Conservation (phyloP, 2,888 invertebrate species). For the Tetanocera ferruginea region DNA sequence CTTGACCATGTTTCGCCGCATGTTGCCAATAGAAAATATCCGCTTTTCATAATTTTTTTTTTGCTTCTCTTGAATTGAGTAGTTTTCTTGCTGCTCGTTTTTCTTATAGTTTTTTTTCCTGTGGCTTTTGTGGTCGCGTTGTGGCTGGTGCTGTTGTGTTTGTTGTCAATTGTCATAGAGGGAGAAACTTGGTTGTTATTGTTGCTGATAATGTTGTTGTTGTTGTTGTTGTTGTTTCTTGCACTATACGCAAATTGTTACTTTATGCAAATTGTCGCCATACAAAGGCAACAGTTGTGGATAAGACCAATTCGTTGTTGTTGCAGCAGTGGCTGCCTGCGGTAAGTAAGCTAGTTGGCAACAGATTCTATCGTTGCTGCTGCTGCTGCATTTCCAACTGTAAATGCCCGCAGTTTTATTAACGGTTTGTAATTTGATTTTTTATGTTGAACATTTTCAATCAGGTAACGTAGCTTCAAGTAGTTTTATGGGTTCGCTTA, state of each 20-base stretch:
- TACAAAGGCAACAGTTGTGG: slow-evolving; percentile 47
- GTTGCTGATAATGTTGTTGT: slow-evolving; percentile 47
- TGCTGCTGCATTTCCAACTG: slow-evolving; percentile 1
- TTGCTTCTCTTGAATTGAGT: slow-evolving; percentile 29
- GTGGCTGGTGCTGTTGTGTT: slow-evolving; percentile 46
- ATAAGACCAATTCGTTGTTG: slow-evolving; percentile 17
- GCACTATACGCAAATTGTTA: slow-evolving; percentile 46
- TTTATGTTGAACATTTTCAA: slow-evolving; percentile 57
- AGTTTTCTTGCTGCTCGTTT: slow-evolving; percentile 31
- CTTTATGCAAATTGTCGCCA: slow-evolving; percentile 59
- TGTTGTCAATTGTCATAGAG: slow-evolving; percentile 35
- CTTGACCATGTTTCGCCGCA: slow-evolving; percentile 65
- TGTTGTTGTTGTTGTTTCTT: slow-evolving; percentile 46
- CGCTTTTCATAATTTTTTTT: slow-evolving; percentile 45
- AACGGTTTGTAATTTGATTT: slow-evolving; percentile 61
- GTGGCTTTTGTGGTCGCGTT: slow-evolving; percentile 41
- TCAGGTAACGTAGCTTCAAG: slow-evolving; percentile 6
- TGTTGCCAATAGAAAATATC: slow-evolving; percentile 64
- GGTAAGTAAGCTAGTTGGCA: not conserved
- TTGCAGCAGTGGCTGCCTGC: not conserved
- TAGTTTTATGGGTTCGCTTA: slow-evolving; percentile 11
- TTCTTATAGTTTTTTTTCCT: slow-evolving; percentile 50
- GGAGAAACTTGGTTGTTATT: slow-evolving; percentile 38
- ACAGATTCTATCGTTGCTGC: slow-evolving; percentile 3
- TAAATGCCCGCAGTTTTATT: slow-evolving; percentile 49